A percentile compares a stretch with the other conserved stretches of the same genome.
phyloP scores from a whole-genome alignment of 2,888 invertebrate genomes.

The Esperia sulphurella region DNA sequence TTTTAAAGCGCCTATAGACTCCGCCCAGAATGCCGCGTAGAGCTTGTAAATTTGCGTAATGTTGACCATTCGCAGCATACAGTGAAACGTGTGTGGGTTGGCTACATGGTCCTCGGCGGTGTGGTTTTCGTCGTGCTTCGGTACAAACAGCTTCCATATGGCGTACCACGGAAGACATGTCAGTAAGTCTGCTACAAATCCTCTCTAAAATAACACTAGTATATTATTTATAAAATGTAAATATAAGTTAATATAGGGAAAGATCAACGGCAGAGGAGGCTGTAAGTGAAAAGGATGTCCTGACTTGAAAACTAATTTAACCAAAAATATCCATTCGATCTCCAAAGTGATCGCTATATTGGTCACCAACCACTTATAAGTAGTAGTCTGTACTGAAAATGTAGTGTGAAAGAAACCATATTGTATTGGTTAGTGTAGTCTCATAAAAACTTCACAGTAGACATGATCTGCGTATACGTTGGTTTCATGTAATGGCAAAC shows the following conservation, averaged over 20 bases:
- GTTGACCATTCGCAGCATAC: slow-evolving; percentile 56
- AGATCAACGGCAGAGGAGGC: neutral
- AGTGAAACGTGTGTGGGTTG: slow-evolving; percentile 56
- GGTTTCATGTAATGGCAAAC: no score
- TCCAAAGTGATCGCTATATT: no score
- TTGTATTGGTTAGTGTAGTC: no score
- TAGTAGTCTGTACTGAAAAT: no score
- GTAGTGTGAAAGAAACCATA: no score
- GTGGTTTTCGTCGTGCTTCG: slow-evolving; percentile 56
- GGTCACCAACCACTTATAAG: no score
- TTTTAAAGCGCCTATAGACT: slow-evolving; percentile 63
- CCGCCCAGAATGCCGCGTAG: slow-evolving; percentile 60
- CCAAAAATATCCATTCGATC: no score
- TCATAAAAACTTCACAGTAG: no score
- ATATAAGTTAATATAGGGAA: neutral
- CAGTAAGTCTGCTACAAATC: slow-evolving; percentile 63
- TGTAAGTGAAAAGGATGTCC: no score
- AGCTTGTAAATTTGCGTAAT: slow-evolving; percentile 68
- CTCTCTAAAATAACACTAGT: slow-evolving; percentile 39
- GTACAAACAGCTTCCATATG: slow-evolving; percentile 45
- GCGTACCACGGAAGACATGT: slow-evolving; percentile 72
- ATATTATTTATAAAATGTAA: no score
- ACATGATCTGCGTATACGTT: no score
- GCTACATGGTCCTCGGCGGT: slow-evolving; percentile 37
- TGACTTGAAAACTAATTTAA: no score